These are phyloP conservation scores for Metallyticus violacea DNA, from an alignment of 2,888 invertebrate species.

Conservation along the genomic window DNA sequence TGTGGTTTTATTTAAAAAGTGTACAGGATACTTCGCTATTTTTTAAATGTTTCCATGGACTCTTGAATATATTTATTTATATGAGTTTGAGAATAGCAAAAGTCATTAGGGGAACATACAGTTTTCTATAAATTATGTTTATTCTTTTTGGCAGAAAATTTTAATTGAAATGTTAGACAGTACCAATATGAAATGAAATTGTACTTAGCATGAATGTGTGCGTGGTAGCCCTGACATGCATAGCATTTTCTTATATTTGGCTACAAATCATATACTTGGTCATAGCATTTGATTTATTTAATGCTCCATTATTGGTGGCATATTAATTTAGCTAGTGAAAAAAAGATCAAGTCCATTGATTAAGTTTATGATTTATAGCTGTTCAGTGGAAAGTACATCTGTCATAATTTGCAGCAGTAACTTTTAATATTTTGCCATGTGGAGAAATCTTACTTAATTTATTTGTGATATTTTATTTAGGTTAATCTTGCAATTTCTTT, in stretches of 20 bases:
- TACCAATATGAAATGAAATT: not conserved
- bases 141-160: not conserved
- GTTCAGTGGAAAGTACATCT: not conserved
- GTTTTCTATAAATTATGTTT: not conserved
- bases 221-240: not conserved
- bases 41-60: not conserved
- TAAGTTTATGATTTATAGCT: not conserved
- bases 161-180: not conserved
- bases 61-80: not conserved
- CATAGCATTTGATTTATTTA: not conserved
- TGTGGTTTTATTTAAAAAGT: not conserved
- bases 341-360: not conserved
- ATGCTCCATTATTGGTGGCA: not conserved
- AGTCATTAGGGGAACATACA: not conserved
- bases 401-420: not conserved
- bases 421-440: not conserved
- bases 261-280: not conserved
- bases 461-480: conserved; percentile 18
- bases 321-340: no score
- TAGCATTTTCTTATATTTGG: not conserved
- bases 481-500: not conserved
- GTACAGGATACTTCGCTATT: not conserved
- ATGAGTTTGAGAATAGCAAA: not conserved
- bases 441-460: not conserved
- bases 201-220: not conserved